Evolutionary conservation across 2,113 vertebrate genomes (phyloP), one percentile per base, ranked within the genome.

Genomic region (Pluvianellus socialis): DNA sequence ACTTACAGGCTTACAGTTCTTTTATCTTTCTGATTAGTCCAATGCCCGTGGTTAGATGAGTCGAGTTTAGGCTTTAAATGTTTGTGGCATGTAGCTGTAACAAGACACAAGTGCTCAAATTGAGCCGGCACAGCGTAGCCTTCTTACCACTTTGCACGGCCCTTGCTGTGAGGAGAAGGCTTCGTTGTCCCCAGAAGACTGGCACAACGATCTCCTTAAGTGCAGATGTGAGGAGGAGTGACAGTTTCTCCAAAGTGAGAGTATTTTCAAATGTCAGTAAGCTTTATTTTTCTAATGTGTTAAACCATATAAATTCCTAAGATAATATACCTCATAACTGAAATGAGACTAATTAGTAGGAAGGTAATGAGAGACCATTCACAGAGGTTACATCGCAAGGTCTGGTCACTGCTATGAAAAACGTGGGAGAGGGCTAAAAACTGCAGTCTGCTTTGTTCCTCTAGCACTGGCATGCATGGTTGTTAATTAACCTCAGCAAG

Each of bases 281-380:
- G 74, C 53, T 92, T 94, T 81, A 72, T 92, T 85, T 94, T 93
- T 87, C 38, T 87, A 91, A 91, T 79, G 73, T 84, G 80, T 77
- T 88, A 88, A 92, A 70, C 71, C 11, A 10, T 53, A 70, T 70
- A 90, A 82, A 90, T 73, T 82, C 88, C 62, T 75, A 42, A 53
- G 85, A 74, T 90, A 83, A 83, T 92, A 72, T 76, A 72, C 8
- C 75, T 92, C 75, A 70, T 85, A 94, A 90, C 75, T 52, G 44
- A 81, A 95, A 82, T 76, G 53, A 79, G 58, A 68, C 73, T 95
- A 96, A 89, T 95, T 96, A 96, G 86, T 70, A 35, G 80, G 77
- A 82, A 91, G 55, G 47, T 94, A 95, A 95, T 90, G 91, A 94
- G 84, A 74, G 62, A 85, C 18, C 66, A 53, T 82, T 94, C 68